These are phyloP conservation scores for Astur gentilis DNA, from an alignment of 2,113 vertebrate species.

Conservation along the genomic window DNA sequence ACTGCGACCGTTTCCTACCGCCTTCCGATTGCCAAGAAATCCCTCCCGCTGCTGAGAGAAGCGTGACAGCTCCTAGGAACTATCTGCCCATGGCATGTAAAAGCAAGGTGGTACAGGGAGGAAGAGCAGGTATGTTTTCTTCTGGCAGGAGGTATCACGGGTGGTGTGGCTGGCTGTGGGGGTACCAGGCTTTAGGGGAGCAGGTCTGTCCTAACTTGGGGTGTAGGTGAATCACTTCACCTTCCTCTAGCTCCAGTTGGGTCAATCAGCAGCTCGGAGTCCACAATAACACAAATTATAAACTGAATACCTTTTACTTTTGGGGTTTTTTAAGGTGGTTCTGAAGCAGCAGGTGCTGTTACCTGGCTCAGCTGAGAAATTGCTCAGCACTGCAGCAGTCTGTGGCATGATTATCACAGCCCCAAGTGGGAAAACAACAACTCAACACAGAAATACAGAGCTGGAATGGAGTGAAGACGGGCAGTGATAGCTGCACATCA, in stretches of 20 bases:
- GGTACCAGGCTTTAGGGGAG: background rate
- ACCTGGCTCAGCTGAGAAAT: background rate
- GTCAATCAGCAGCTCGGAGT: background rate
- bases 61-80: background rate
- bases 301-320: background rate
- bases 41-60: background rate
- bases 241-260: background rate
- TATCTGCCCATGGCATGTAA: background rate
- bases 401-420: background rate
- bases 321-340: background rate
- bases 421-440: background rate
- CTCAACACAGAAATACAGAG: background rate
- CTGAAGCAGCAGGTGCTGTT: background rate
- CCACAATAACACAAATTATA: background rate
- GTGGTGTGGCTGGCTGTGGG: accelerated
- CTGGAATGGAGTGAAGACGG: background rate
- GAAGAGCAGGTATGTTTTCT: background rate
- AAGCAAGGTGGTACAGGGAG: background rate
- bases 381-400: background rate
- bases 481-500: background rate
- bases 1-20: background rate
- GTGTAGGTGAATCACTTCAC: background rate
- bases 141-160: background rate
- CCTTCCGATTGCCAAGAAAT: background rate
- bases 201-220: background rate